Percentiles rank a stretch among this genome's conserved stretches.
Conservation (phyloP, 1,140 invertebrate species). For the Arion vulgaris region DNA sequence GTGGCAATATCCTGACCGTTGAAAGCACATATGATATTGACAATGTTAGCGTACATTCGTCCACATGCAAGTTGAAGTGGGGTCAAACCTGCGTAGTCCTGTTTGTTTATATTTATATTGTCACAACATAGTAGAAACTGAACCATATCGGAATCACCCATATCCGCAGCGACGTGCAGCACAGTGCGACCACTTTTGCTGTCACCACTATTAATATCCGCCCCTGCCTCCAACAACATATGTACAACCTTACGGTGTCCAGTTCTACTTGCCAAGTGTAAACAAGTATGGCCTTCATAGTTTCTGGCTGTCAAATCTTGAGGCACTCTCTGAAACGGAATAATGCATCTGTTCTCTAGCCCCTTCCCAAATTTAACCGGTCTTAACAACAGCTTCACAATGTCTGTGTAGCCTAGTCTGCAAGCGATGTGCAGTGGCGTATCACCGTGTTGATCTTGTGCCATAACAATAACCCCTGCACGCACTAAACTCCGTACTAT, state of each 20-base stretch:
- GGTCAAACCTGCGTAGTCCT: slow-evolving; percentile 47
- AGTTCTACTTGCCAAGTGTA: slow-evolving; percentile 35
- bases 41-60: slow-evolving; percentile 35
- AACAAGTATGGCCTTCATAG: slow-evolving; percentile 84
- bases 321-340: slow-evolving; percentile 72
- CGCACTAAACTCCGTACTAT: slow-evolving; percentile 79
- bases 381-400: slow-evolving; percentile 75
- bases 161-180: slow-evolving; percentile 52
- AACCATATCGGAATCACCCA: slow-evolving; percentile 35
- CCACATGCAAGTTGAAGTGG: slow-evolving; percentile 46
- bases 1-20: neutral
- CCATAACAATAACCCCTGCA: slow-evolving; percentile 76
- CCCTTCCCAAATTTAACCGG: slow-evolving; percentile 38
- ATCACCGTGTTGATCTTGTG: slow-evolving; percentile 45
- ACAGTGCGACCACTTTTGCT: slow-evolving; percentile 56
- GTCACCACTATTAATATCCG: slow-evolving; percentile 81
- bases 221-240: slow-evolving; percentile 45
- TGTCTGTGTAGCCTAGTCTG: slow-evolving; percentile 78
- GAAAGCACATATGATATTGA: neutral
- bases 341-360: slow-evolving; percentile 27
- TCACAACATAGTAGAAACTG: slow-evolving; percentile 33
- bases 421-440: slow-evolving; percentile 88
- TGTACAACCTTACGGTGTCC: slow-evolving; percentile 34
- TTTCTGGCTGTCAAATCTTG: slow-evolving; percentile 80
- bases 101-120: slow-evolving; percentile 36